Evolutionary conservation across 2,797 vertebrate genomes (phyloP).

Genomic region (Cyclura pinguis): DNA sequence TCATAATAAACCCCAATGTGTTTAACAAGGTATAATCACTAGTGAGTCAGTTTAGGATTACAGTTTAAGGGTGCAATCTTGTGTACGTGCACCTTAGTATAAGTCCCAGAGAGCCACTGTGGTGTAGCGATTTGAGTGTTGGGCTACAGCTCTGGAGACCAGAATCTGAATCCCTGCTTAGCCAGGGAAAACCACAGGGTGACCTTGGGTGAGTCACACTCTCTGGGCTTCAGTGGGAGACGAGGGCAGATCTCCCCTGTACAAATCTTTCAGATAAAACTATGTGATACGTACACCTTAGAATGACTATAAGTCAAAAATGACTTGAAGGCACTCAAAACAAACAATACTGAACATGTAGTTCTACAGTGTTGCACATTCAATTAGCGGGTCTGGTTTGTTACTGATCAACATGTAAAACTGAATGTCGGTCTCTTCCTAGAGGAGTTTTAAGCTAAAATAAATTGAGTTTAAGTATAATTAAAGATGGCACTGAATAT

Average conservation of each 20-base stretch:
- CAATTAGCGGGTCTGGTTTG: background rate
- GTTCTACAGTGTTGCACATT: background rate
- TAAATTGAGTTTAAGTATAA: background rate
- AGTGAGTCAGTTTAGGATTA: background rate
- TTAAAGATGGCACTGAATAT: background rate
- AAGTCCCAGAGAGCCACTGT: background rate
- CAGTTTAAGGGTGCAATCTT: background rate
- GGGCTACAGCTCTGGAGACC: too few relatives aligned
- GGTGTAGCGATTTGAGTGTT: too few relatives aligned
- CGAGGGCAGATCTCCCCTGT: too few relatives aligned
- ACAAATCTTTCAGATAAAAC: too few relatives aligned
- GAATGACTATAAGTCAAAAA: too few relatives aligned
- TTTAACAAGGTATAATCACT: background rate
- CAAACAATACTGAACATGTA: background rate
- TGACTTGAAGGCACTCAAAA: too few relatives aligned
- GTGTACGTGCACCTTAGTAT: background rate
- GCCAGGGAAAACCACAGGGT: too few relatives aligned
- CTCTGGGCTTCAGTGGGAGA: too few relatives aligned
- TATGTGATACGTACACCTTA: too few relatives aligned
- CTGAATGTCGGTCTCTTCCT: background rate
- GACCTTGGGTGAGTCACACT: too few relatives aligned
- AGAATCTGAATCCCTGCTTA: too few relatives aligned
- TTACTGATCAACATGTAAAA: background rate
- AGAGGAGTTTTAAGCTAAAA: background rate
- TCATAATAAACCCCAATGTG: background rate